phyloP scores from a whole-genome alignment of 2,797 vertebrate genomes.

The Caiman crocodilus region DNA sequence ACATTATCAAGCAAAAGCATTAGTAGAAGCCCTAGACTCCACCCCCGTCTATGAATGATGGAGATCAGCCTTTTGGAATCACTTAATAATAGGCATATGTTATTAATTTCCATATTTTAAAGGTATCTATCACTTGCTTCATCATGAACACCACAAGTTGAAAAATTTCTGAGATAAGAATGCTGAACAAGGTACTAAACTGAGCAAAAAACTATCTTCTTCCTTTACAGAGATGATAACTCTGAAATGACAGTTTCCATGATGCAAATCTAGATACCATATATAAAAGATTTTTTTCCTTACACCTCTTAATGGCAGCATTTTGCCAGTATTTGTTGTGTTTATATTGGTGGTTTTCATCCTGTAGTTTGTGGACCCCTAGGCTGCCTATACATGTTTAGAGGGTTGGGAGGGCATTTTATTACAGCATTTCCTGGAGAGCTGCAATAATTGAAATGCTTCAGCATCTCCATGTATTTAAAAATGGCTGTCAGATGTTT shows the following conservation, averaged over 20 bases:
- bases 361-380: too few species aligned
- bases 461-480: too few species aligned
- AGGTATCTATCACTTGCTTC: not conserved
- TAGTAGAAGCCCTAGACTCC: not conserved
- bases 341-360: not conserved
- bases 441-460: too few species aligned
- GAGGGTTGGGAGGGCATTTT: not conserved
- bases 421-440: too few species aligned
- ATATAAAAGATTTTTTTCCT: slow-evolving; percentile 2
- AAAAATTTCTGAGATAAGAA: not conserved
- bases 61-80: not conserved
- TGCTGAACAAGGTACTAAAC: not conserved
- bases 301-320: slow-evolving; percentile 7
- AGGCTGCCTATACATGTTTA: not conserved
- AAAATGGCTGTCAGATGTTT: too few species aligned
- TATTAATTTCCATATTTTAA: not conserved
- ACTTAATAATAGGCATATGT: not conserved
- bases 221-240: slow-evolving; percentile 23
- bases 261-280: not conserved
- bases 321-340: slow-evolving; percentile 1
- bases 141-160: not conserved
- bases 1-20: not conserved
- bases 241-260: slow-evolving; percentile 34
- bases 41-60: not conserved
- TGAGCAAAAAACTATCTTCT: not conserved